A percentile compares a stretch with the other conserved stretches of the same genome.
These are phyloP conservation scores for Pachyrhynchus sulphureomaculatus DNA, from an alignment of 1,140 invertebrate genomes.

Conservation along the genomic window DNA sequence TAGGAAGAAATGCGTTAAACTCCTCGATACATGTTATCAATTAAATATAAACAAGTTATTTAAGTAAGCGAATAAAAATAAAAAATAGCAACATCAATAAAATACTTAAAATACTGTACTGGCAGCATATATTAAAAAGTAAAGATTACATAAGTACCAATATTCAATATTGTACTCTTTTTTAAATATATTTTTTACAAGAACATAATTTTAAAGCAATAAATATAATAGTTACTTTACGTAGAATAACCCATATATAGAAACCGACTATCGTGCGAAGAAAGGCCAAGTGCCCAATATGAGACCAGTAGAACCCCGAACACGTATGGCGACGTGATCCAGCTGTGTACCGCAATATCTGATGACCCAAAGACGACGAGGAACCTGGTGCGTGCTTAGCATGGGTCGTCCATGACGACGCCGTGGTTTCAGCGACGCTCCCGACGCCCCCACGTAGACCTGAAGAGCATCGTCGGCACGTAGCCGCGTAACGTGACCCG, in stretches of 20 bases:
- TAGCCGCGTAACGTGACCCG: conserved; percentile 15
- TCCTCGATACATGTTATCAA: too few species aligned
- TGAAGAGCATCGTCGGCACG: conserved; percentile 8
- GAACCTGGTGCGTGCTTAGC: conserved; percentile 41
- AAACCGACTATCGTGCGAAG: conserved; percentile 21
- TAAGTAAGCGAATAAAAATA: too few species aligned
- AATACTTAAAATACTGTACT: too few species aligned
- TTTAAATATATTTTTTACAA: background rate
- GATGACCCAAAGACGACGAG: conserved; percentile 47
- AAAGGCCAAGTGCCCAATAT: conserved; percentile 40
- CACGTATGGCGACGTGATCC: conserved; percentile 50
- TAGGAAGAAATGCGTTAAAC: too few species aligned
- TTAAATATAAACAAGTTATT: too few species aligned
- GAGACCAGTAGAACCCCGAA: conserved; percentile 48
- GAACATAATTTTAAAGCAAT: too few species aligned
- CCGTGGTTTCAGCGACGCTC: conserved; percentile 34
- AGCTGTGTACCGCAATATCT: conserved; percentile 48
- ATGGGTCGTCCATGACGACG: conserved; percentile 35
- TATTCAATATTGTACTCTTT: too few species aligned
- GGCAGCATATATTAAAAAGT: too few species aligned
- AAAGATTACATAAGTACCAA: too few species aligned
- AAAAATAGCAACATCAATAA: too few species aligned
- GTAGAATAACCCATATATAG: conserved; percentile 22
- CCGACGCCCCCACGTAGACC: conserved; percentile 11
- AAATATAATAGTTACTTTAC: background rate